These are phyloP conservation scores for Neocrepidodera transversa DNA, from an alignment of 2,888 invertebrate species.

Conservation along the genomic window DNA sequence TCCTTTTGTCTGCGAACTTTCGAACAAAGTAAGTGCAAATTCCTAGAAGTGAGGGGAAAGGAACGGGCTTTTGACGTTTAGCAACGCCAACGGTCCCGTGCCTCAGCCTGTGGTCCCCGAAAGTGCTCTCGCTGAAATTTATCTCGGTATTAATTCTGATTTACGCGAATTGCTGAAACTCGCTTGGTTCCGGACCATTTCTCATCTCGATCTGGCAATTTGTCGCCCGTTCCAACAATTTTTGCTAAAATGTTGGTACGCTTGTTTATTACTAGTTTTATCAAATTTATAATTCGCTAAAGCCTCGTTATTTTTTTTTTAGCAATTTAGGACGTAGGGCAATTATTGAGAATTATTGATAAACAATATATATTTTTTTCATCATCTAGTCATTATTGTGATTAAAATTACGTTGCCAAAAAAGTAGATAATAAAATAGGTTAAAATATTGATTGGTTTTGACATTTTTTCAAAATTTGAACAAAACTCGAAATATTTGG, in stretches of 20 bases:
- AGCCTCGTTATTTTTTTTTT: neutral
- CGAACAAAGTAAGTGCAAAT: conserved; percentile 19
- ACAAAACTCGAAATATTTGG: no score
- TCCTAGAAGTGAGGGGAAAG: conserved; percentile 10
- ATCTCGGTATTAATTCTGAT: conserved; percentile 58
- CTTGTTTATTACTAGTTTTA: conserved; percentile 23
- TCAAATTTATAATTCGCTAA: conserved; percentile 20
- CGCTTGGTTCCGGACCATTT: conserved; percentile 54
- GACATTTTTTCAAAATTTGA: no score
- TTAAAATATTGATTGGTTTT: no score
- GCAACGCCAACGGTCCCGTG: conserved; percentile 30
- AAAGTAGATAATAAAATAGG: no score
- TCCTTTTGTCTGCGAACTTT: conserved; percentile 15
- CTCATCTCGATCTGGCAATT: conserved; percentile 56
- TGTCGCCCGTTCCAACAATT: conserved; percentile 45
- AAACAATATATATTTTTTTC: no score
- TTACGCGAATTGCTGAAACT: conserved; percentile 55
- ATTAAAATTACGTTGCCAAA: no score
- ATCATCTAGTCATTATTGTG: no score
- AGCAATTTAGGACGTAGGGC: no score
- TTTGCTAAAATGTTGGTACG: conserved; percentile 25
- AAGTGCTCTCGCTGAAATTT: conserved; percentile 50
- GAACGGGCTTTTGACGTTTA: conserved; percentile 4
- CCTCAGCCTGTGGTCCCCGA: conserved; percentile 34
- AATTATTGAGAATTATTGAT: no score